phyloP scores from a whole-genome alignment of 2,888 invertebrate species.

The Xanthia icteritia region DNA sequence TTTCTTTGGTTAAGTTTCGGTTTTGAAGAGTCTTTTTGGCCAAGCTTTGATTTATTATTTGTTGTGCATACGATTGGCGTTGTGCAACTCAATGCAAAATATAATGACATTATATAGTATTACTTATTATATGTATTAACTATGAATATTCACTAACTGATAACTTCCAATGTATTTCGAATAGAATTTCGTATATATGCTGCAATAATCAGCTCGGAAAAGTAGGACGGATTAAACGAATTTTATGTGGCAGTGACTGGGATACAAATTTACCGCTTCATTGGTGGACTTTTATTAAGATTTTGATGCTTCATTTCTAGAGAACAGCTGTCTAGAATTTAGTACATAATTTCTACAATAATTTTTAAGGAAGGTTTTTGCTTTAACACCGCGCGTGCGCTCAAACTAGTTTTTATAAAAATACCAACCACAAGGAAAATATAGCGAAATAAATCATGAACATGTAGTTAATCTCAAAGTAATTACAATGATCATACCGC shows the following conservation, averaged over 20 bases:
- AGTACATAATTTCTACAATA: not conserved
- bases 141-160: not conserved
- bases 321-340: slow-evolving; percentile 2
- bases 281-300: not conserved
- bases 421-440: slow-evolving; percentile 59
- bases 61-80: not conserved
- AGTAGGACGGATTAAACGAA: too few species aligned
- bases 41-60: not conserved
- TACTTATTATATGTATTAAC: not conserved
- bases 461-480: slow-evolving; percentile 49
- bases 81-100: too few species aligned
- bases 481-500: slow-evolving; percentile 60
- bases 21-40: not conserved
- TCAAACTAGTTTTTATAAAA: slow-evolving; percentile 45
- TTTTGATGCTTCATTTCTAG: not conserved
- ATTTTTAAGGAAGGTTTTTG: slow-evolving; percentile 40
- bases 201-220: not conserved
- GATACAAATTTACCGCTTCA: not conserved
- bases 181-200: not conserved
- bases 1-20: not conserved
- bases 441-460: slow-evolving; percentile 54
- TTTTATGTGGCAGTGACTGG: not conserved
- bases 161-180: too few species aligned
- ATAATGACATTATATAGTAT: not conserved
- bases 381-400: slow-evolving; percentile 1